Percentiles rank a stretch among this genome's conserved stretches.
Evolutionary conservation across 2,888 invertebrate species (phyloP).

Genomic region (Epiperipatus broadwayi): DNA sequence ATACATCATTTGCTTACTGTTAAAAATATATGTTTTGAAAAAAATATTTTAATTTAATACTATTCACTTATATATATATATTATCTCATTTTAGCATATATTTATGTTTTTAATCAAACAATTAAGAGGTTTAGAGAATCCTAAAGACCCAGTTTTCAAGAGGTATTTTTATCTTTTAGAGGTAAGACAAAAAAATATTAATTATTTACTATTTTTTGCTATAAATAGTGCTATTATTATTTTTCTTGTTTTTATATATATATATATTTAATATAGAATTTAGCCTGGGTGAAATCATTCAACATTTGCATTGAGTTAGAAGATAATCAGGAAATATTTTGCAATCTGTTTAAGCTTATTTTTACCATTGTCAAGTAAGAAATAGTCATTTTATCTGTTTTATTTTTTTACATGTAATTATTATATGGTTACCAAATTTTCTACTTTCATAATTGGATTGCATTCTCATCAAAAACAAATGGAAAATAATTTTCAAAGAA

Average conservation of each 20-base stretch:
- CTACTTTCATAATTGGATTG: too few species aligned
- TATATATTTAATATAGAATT: conserved; percentile 37
- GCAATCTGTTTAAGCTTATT: conserved; percentile 73
- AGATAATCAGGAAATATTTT: conserved; percentile 91
- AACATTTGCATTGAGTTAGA: conserved; percentile 97
- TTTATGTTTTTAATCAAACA: conserved; percentile 88
- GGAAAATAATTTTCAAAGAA: too few species aligned
- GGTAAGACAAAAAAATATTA: conserved; percentile 22
- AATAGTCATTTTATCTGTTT: too few species aligned
- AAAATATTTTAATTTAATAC: too few species aligned
- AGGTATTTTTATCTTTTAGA: conserved; percentile 90
- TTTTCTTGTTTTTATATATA: too few species aligned
- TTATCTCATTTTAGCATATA: conserved; percentile 28
- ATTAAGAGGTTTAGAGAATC: conserved; percentile 75
- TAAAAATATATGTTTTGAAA: too few species aligned
- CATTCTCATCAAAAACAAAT: too few species aligned
- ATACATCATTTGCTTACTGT: too few species aligned
- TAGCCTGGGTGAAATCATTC: conserved; percentile 92
- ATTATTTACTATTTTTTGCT: conserved; percentile 10
- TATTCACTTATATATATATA: too few species aligned
- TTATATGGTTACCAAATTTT: too few species aligned
- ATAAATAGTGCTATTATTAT: conserved; percentile 1
- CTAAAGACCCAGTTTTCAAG: conserved; percentile 91
- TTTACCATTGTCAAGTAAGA: conserved; percentile 88
- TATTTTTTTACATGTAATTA: too few species aligned